Evolutionary conservation across 2,888 invertebrate genomes (phyloP), one percentile per base, ranked within the genome.

Genomic region (Microdon myrmicae): DNA sequence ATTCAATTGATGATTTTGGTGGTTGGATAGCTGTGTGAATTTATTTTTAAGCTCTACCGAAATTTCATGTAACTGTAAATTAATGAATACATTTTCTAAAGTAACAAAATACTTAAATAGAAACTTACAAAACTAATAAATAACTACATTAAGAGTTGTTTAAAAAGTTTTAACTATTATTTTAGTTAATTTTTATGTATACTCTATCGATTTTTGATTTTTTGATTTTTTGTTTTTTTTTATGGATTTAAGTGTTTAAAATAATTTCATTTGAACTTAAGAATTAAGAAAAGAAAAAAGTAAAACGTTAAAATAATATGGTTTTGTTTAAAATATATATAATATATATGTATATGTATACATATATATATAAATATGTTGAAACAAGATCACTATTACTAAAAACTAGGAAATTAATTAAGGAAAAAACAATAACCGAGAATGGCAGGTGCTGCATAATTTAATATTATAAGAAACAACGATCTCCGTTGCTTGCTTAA

Each of bases 91-190:
- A 45, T 31, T 19, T 28, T 38, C 55, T 55, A 48, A 51, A 53
- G 28, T 61, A 61, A 49, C 44, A 49, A 45, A 49, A 51, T 37
- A 51, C 17, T 64, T 64, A 58, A 64, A 64, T 64, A 64, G 64
- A 64, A 64, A 64, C 68, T 68, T 67, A 68, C 37, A 67, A 61
- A 61, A 67, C 61, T 68, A 61, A 56, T 59, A 67, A 61, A 61
- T 68, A 53, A 68, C 54, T 68, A 67, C 56, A 47, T 56, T 56
- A 53, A 53, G 47, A 44, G 64, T 41, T n/a, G n/a, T n/a, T n/a
- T n/a, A n/a, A n/a, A n/a, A n/a, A 49, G 48, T 49, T 32, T 45
- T 51, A 39, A 44, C 29, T 25, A 48, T 44, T 41, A 34, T 43
- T 29, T 19, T 32, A 32, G 20, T 34, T 34, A 31, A 31, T 31